Conservation (phyloP, 2,888 invertebrate genomes). For the Chironomus tentans region DNA sequence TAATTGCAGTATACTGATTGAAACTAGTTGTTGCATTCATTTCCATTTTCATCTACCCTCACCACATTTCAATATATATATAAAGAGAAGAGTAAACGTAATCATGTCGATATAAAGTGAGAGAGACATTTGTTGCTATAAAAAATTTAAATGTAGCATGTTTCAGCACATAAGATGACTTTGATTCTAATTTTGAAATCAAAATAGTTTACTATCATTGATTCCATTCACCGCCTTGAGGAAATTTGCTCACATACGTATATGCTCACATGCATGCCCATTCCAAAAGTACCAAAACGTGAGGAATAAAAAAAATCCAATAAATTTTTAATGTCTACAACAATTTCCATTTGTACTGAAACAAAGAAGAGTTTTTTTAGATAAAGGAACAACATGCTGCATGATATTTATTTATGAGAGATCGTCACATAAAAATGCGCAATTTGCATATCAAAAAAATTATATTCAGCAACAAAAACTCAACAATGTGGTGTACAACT, state of each 20-base stretch:
- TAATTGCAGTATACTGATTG: neutral
- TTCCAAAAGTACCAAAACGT: neutral
- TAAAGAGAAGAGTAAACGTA: neutral
- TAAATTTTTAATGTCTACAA: conserved; percentile 11
- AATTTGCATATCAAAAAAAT: conserved; percentile 9
- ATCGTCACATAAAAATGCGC: conserved; percentile 11
- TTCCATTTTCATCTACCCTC: neutral
- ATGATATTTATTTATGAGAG: conserved; percentile 13
- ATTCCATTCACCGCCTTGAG: too few species aligned
- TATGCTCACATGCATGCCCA: neutral
- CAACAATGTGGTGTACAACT: conserved; percentile 3
- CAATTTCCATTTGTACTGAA: neutral
- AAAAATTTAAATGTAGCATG: neutral
- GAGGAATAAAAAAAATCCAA: conserved; percentile 7
- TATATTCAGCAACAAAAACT: neutral
- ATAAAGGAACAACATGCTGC: neutral
- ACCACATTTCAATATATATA: neutral
- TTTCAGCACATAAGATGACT: neutral
- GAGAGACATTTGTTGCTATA: neutral
- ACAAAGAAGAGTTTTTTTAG: neutral
- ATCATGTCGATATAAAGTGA: neutral
- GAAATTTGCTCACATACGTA: too few species aligned
- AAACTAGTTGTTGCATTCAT: neutral
- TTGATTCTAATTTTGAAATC: neutral
- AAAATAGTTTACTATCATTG: neutral